These are phyloP conservation scores for Eupelmus urozonus DNA, from an alignment of 2,888 invertebrate genomes.

Conservation along the genomic window DNA sequence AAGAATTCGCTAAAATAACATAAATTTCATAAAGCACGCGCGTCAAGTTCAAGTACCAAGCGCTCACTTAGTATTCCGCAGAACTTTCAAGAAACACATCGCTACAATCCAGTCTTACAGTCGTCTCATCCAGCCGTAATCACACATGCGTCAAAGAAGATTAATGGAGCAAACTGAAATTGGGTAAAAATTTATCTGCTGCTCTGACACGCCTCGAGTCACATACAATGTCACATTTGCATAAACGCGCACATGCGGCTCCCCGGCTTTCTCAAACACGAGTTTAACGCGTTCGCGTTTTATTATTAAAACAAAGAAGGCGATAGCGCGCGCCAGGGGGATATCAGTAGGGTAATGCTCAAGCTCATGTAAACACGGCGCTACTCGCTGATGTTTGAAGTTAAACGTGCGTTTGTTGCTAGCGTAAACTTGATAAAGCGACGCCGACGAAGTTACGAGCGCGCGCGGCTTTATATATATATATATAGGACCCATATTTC, in stretches of 20 bases:
- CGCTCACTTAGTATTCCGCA: not conserved
- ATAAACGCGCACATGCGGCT: not conserved
- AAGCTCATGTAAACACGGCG: not conserved
- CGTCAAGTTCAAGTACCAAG: no score
- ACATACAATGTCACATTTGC: constrained; percentile 16
- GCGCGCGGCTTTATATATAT: not conserved
- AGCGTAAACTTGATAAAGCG: no score
- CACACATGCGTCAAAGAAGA: not conserved
- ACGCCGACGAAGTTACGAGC: not conserved
- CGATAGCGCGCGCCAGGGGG: not conserved
- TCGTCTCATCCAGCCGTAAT: no score
- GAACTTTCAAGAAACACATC: not conserved
- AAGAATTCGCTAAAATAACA: no score
- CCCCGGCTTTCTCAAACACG: not conserved
- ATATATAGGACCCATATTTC: not conserved
- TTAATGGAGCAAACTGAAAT: constrained; percentile 14
- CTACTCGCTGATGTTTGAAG: no score
- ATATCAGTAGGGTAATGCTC: no score
- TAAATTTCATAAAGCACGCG: no score
- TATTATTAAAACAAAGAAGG: constrained; percentile 25
- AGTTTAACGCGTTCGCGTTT: not conserved
- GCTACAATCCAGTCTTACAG: no score
- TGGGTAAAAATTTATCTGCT: not conserved
- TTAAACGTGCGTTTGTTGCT: constrained; percentile 18
- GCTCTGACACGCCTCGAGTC: not conserved